Evolutionary conservation across 2,888 invertebrate genomes (phyloP).

Genomic region (Yponomeuta cagnagella): DNA sequence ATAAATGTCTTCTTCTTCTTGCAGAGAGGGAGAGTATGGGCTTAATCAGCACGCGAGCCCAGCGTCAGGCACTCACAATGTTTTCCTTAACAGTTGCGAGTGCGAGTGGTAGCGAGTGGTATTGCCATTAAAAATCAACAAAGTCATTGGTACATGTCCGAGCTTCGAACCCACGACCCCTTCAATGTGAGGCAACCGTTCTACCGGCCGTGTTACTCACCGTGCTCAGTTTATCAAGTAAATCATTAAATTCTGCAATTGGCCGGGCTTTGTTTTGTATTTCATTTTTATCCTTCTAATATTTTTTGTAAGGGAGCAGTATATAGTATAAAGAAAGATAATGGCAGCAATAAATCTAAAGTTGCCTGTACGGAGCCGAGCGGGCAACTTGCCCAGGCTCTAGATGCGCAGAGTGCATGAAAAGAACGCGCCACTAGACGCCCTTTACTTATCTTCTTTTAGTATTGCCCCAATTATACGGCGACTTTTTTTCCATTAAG

Average conservation of each 20-base stretch:
- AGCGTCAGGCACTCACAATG: no score
- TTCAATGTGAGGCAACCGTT: neutral
- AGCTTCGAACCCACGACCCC: no score
- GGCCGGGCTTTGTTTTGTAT: neutral
- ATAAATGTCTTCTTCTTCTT: no score
- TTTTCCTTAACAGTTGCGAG: no score
- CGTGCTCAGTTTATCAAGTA: no score
- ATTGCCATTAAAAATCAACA: no score
- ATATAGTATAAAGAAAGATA: constrained; percentile 9
- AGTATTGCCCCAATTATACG: neutral
- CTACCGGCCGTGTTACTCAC: no score
- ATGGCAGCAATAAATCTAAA: constrained; percentile 12
- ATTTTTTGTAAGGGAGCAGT: neutral
- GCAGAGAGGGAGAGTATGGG: no score
- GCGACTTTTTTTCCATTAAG: neutral
- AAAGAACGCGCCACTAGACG: constrained; percentile 3
- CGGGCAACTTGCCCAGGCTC: constrained; percentile 7
- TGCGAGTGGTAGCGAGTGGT: no score
- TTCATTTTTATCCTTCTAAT: neutral
- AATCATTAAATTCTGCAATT: neutral
- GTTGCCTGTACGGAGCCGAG: neutral
- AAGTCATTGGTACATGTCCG: no score
- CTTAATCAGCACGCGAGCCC: no score
- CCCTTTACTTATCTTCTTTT: neutral
- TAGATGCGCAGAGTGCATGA: constrained; percentile 7